A percentile compares a stretch with the other conserved stretches of the same genome.
These are phyloP conservation scores for Tokudaia tokunoshimensis DNA, from an alignment of 2,797 vertebrate species.

Conservation along the genomic window DNA sequence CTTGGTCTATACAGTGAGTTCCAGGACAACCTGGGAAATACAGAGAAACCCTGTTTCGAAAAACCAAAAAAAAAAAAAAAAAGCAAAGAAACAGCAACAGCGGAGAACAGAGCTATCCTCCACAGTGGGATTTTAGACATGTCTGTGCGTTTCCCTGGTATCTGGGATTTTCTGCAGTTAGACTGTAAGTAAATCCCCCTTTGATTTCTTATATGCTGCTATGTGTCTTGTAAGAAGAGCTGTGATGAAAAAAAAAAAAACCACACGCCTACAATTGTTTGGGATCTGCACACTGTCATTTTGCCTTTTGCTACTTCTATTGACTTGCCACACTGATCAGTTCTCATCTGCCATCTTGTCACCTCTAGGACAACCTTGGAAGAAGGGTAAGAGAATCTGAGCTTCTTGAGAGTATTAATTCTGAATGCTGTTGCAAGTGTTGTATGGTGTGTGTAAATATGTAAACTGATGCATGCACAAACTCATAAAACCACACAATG, in stretches of 20 bases:
- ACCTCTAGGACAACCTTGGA: conserved; percentile 25
- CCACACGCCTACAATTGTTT: background rate
- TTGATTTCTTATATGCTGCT: background rate
- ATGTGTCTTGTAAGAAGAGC: conserved; percentile 13
- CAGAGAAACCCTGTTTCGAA: too few relatives aligned
- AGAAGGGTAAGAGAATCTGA: background rate
- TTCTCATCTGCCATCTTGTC: background rate
- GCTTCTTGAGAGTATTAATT: conserved; percentile 54
- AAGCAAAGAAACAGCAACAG: background rate
- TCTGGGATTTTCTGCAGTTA: background rate
- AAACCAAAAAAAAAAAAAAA: too few relatives aligned
- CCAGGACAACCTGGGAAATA: too few relatives aligned
- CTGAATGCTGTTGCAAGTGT: background rate
- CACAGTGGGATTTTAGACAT: conserved; percentile 1
- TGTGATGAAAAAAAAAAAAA: conserved; percentile 1
- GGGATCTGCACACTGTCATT: background rate
- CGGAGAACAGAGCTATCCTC: background rate
- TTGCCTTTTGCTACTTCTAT: conserved; percentile 54
- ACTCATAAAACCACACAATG: background rate
- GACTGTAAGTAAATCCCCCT: background rate
- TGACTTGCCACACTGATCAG: background rate
- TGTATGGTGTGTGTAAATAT: background rate
- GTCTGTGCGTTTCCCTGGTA: background rate
- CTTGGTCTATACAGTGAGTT: too few relatives aligned
- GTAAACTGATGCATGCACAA: background rate